Base-by-base conservation (phyloP, 2,113 vertebrate genomes). In the Pseudorasbora parva region DNA sequence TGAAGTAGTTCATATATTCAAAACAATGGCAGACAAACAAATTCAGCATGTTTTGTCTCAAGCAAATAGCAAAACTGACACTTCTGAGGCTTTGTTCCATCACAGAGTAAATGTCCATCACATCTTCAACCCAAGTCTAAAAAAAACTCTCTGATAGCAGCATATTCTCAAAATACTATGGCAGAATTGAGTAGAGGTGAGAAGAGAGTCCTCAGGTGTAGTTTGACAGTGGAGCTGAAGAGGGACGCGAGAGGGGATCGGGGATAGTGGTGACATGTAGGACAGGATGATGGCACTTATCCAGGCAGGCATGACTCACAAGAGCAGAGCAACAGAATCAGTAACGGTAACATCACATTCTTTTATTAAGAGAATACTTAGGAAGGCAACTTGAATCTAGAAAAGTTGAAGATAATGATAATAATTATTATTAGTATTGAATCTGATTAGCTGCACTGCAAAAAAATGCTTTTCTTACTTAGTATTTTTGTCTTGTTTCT, bases 181-280 rank as follows among this genome's bases (percentile, higher is more conserved):
- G 72, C 88, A 86, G 85, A 87, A n/a, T 57, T 90, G 88, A 90
- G 86, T 77, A 90, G 91, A 92, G 90, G 88, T 88, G 84, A 87
- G 59, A 75, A 68, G 62, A 85, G 84, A 87, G 85, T 88, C 82
- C 47, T 51, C 71, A 33, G 81, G 76, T 81, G 56, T 5, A 64
- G 23, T 56, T 17, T 64, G 59, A 19, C 47, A 59, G 78, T 49
- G 85, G 83, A 60, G 83, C 71, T 81, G 23, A 86, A 84, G 19
- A 68, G n/a, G 27, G 51, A 59, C 33, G 47, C 30, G 66, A 21
- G 89, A 84, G 85, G 82, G 82, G 83, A 86, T 87, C 84, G 86
- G 88, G 88, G 84, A 88, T 83, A 45, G 43, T 83, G 86, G 82
- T 89, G 89, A 92, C 89, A 91, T 84, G 81, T 84, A 88, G 84